A percentile compares a stretch with the other conserved stretches of the same genome.
Conservation (phyloP, 2,113 vertebrate species). For the Malurus elegans region DNA sequence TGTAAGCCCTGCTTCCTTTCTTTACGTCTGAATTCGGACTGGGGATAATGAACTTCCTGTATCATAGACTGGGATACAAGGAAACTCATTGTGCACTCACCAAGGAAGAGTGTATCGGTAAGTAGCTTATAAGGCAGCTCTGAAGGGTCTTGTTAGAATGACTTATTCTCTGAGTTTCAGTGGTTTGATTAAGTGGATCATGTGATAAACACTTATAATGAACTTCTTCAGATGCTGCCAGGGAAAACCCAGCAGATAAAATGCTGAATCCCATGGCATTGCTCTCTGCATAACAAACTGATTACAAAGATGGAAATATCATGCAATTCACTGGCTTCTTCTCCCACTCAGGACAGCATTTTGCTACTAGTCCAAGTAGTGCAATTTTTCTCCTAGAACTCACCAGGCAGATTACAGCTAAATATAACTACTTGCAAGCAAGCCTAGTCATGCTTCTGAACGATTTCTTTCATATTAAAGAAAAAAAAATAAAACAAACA, state of each 20-base stretch:
- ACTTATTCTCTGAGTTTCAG: conserved; percentile 71
- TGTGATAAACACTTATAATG: conserved; percentile 72
- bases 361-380: conserved; percentile 3
- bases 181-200: conserved; percentile 74
- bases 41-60: conserved; percentile 77
- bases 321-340: conserved; percentile 38
- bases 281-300: conserved; percentile 57
- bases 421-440: not conserved
- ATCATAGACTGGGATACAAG: conserved; percentile 64
- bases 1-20: conserved; percentile 71
- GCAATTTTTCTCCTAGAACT: not conserved
- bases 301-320: conserved; percentile 45
- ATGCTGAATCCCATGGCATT: conserved; percentile 41
- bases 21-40: conserved; percentile 49
- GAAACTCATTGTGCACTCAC: conserved; percentile 70
- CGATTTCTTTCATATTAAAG: not conserved
- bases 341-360: conserved; percentile 35
- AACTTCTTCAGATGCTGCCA: conserved; percentile 74
- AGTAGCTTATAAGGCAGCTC: conserved; percentile 68
- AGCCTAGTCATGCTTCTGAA: not conserved
- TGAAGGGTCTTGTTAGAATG: conserved; percentile 71
- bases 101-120: conserved; percentile 70
- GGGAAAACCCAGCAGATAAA: conserved; percentile 69
- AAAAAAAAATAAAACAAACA: not conserved
- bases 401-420: not conserved